Base-by-base conservation (phyloP, 2,797 vertebrate genomes). In the Rhinatrema bivittatum region DNA sequence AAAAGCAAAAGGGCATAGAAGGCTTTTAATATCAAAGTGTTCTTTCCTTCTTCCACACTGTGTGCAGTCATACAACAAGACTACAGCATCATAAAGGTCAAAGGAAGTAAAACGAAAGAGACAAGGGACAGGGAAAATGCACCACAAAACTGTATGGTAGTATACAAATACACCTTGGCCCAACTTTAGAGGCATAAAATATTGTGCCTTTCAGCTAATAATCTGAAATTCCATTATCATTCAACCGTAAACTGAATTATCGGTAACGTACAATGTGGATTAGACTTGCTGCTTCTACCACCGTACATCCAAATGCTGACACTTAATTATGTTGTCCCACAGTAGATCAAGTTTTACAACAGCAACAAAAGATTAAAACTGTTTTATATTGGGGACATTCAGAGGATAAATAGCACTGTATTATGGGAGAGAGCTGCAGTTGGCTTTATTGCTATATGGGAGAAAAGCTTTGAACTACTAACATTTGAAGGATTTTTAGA, bases 341-440 rank as follows among this genome's bases (percentile, higher is more conserved):
- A 68, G 65, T 74, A 82, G 70, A 85, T 85, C 71, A 76, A 71
- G 48, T 75, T 84, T 79, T 80, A 78, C 57, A 73, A 44, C 57
- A 47, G 53, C 64, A 68, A 69, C 74, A 73, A 72, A 77, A 70
- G 74, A 84, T 82, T 80, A 74, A 76, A 73, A 61, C 11, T 19
- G 39, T 63, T 77, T 77, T 76, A 64, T 72, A 48, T 2, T 47
- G 55, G 50, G 75, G 60, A 73, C 55, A 37, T 67, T 65, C 57
- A 62, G 57, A 72, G 68, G 62, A 77, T 80, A 76, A 80, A 71
- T 50, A 65, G 56, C 1, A 8, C 29, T 49, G 37, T 42, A 21
- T 60, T 72, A 15, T 29, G 57, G 35, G 52, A 51, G 45, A 36
- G 41, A 68, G 51, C 1, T 12, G 35, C 34, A 68, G 52, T 73